Conservation (phyloP, 1,140 invertebrate genomes). For the Zaprionus camerounensis region DNA sequence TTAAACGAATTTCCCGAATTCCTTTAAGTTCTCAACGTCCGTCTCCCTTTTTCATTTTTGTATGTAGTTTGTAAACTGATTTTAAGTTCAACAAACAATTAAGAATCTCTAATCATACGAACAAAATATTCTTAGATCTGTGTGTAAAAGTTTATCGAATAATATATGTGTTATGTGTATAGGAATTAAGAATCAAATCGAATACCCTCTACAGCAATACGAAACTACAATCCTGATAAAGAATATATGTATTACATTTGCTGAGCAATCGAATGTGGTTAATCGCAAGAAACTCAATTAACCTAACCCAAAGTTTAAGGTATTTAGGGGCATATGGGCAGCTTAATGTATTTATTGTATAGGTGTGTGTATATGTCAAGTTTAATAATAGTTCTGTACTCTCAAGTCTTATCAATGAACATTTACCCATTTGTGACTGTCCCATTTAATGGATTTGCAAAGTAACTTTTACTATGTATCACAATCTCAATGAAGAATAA, state of each 20-base stretch:
- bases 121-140: neutral
- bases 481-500: neutral
- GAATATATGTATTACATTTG: neutral
- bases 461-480: constrained; percentile 2
- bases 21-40: neutral
- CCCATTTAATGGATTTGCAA: constrained; percentile 40
- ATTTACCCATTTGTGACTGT: constrained; percentile 31
- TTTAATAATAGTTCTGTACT: no score
- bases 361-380: no score
- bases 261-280: neutral
- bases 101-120: constrained; percentile 2
- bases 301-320: no score
- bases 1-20: neutral
- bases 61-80: neutral
- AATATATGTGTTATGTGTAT: constrained; percentile 1
- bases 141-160: constrained; percentile 5
- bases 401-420: neutral
- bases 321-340: no score
- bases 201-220: neutral
- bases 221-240: neutral
- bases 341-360: no score
- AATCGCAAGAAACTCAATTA: no score
- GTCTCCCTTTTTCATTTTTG: neutral
- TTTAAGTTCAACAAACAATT: neutral
- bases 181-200: neutral